These are phyloP conservation scores for Tympanuchus pallidicinctus DNA, from an alignment of 2,113 vertebrate species.

Conservation along the genomic window DNA sequence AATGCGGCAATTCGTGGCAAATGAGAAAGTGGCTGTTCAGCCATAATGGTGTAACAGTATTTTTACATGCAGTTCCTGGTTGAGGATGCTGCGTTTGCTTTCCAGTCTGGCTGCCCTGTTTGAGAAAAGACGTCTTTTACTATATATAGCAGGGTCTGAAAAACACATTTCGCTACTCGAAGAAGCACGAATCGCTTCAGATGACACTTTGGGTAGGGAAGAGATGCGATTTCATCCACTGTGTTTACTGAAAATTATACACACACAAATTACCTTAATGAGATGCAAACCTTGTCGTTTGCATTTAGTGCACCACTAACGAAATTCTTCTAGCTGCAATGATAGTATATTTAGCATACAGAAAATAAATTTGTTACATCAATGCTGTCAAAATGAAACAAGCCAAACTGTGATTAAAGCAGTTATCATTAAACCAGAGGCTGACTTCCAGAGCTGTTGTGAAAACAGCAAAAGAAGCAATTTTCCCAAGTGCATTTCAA, in stretches of 20 bases:
- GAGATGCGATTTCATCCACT: constrained; percentile 54
- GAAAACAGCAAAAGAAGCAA: constrained; percentile 74
- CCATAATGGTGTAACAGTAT: not conserved
- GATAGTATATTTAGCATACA: constrained; percentile 63
- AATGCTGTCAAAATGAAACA: constrained; percentile 71
- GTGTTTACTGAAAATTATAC: constrained; percentile 67
- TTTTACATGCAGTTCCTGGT: constrained; percentile 4
- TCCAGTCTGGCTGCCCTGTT: constrained; percentile 2
- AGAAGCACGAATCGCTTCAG: constrained; percentile 51
- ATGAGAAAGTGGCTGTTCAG: not conserved
- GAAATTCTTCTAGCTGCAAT: constrained; percentile 41
- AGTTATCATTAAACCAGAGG: constrained; percentile 69
- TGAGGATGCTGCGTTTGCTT: not conserved
- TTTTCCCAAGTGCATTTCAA: constrained; percentile 76
- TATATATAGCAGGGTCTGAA: constrained; percentile 35
- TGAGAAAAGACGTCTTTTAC: constrained; percentile 36
- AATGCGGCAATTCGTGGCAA: not conserved
- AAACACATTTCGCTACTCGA: constrained; percentile 54
- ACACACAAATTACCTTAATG: constrained; percentile 74
- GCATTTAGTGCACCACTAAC: constrained; percentile 37
- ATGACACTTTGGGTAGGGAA: constrained; percentile 52
- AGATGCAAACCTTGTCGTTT: constrained; percentile 63
- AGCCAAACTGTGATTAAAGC: constrained; percentile 74
- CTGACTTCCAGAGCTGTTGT: constrained; percentile 71
- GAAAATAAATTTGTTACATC: constrained; percentile 77